Percentiles rank a stretch among this genome's conserved stretches.
Conservation (phyloP, 2,888 invertebrate genomes). For the Lobophora halterata region DNA sequence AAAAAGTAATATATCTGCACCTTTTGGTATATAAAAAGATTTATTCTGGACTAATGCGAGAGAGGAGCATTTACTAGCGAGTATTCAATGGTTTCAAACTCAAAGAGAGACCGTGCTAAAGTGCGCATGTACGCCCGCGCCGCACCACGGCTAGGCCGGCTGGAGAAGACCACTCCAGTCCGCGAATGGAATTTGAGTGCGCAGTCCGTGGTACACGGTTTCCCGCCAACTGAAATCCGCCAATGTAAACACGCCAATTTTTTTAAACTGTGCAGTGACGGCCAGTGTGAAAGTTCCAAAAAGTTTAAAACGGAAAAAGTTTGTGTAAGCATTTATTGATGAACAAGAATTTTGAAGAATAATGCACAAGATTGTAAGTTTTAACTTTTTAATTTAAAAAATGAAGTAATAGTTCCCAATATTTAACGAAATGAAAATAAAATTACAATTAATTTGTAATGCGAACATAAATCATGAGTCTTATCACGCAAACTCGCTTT, state of each 20-base stretch:
- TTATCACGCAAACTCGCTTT: conserved; percentile 32
- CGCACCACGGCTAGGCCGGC: conserved; percentile 46
- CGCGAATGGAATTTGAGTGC: conserved; percentile 48
- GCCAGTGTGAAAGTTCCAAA: conserved; percentile 43
- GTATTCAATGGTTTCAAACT: conserved; percentile 62
- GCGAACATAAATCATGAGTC: conserved; percentile 42
- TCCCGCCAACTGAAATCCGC: conserved; percentile 35
- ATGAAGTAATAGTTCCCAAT: conserved; percentile 35
- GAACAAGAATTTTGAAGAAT: conserved; percentile 3
- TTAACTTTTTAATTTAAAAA: conserved; percentile 22
- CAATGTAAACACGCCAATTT: conserved; percentile 51
- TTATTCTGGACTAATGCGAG: conserved; percentile 62
- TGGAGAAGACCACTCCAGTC: conserved; percentile 56
- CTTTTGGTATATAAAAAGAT: conserved; percentile 56
- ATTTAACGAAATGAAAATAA: conserved; percentile 47
- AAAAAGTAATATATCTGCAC: conserved; percentile 49
- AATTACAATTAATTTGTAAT: conserved; percentile 53
- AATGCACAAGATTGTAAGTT: conserved; percentile 12
- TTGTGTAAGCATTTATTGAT: conserved; percentile 32
- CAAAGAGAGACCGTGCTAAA: conserved; percentile 55
- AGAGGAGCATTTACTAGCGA: conserved; percentile 59
- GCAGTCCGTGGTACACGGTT: conserved; percentile 39
- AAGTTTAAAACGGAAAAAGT: conserved; percentile 30
- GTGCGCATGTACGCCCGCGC: conserved; percentile 70
- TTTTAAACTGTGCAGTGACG: conserved; percentile 33